Evolutionary conservation across 2,888 invertebrate genomes (phyloP).

Genomic region (Polietes domitor): DNA sequence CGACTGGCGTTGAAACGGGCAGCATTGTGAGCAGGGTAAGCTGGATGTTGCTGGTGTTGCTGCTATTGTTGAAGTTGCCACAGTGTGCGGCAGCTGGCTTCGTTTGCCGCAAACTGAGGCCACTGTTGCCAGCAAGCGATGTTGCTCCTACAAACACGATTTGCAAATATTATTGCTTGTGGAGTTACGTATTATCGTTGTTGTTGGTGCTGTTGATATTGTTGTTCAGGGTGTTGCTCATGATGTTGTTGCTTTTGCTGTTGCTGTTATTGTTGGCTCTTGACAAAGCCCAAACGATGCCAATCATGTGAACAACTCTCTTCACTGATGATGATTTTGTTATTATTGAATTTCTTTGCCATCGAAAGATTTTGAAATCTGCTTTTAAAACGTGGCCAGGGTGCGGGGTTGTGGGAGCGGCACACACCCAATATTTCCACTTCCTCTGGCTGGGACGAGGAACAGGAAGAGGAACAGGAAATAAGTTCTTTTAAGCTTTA

Average conservation of each 20-base stretch:
- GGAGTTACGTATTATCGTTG: neutral
- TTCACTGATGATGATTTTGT: slow-evolving; percentile 24
- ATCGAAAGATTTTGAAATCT: neutral
- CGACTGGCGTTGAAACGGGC: slow-evolving; percentile 15
- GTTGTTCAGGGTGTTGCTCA: neutral
- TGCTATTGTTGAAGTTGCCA: slow-evolving; percentile 10
- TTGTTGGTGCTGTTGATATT: neutral
- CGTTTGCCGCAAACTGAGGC: neutral
- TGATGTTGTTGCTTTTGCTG: neutral
- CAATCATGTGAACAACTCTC: slow-evolving; percentile 30
- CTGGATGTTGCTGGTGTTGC: slow-evolving; percentile 2
- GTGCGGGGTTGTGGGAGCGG: neutral
- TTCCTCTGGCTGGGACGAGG: neutral
- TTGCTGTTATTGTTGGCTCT: neutral
- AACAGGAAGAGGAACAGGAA: slow-evolving; percentile 3
- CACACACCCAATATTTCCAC: neutral
- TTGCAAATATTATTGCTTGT: slow-evolving; percentile 36
- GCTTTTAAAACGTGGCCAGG: neutral
- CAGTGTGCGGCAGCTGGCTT: neutral
- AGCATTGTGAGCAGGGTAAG: slow-evolving; percentile 31
- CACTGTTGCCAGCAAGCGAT: slow-evolving; percentile 4
- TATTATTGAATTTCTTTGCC: slow-evolving; percentile 44
- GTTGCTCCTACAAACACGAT: slow-evolving; percentile 44
- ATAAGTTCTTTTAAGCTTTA: slow-evolving; percentile 22
- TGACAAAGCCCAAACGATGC: slow-evolving; percentile 29